Percentiles rank a stretch among this genome's conserved stretches.
These are phyloP conservation scores for Heliothis subflexa DNA, from an alignment of 1,140 invertebrate species.

Conservation along the genomic window DNA sequence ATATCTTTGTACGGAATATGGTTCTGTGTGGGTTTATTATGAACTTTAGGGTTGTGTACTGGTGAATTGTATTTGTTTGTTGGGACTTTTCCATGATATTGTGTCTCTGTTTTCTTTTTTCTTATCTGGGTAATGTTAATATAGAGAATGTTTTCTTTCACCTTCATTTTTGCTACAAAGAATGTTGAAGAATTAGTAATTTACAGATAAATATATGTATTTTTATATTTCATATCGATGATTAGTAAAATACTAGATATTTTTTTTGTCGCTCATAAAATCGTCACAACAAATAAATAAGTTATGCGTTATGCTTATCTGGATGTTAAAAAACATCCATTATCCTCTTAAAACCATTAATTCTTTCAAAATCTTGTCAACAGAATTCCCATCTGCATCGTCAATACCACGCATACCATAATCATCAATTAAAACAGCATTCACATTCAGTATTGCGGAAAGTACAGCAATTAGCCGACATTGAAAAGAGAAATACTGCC, in stretches of 20 bases:
- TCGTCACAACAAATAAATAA: neutral
- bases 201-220: no score
- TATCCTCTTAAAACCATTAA: neutral
- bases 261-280: no score
- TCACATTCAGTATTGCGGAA: slow-evolving; percentile 26
- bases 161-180: no score
- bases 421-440: slow-evolving; percentile 23
- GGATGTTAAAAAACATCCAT: neutral
- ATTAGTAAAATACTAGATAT: no score
- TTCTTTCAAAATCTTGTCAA: no score
- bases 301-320: no score
- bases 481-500: slow-evolving; percentile 35
- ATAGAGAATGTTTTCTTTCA: no score
- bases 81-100: neutral
- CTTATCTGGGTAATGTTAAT: no score
- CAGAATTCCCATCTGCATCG: neutral
- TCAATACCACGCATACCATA: neutral
- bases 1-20: neutral
- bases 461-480: slow-evolving; percentile 38
- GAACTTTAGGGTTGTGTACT: neutral
- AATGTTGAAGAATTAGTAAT: no score
- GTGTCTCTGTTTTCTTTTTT: neutral
- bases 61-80: neutral
- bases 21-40: neutral
- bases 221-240: no score